Base-by-base conservation (phyloP, 2,888 invertebrate species). In the Liodrosophila aerea region DNA sequence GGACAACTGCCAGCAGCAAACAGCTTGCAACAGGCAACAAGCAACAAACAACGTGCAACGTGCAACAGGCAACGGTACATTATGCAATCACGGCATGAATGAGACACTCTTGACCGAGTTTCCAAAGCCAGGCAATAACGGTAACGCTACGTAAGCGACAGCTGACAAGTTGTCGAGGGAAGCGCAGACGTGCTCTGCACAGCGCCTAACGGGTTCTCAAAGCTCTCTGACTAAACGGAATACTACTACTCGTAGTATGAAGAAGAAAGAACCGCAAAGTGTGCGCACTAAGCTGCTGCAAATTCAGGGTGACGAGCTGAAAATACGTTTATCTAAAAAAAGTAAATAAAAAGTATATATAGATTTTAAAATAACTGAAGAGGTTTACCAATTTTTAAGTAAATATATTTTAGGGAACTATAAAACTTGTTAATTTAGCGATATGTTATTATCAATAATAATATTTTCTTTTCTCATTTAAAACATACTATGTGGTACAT, bases 61-160 rank as follows among this genome's bases (percentile, higher is more conserved):
- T 3, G 45, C 11, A 39, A 45, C 46, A 44, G 41, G 58, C 64
- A 87, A 87, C 87, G 87, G 88, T 78, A 86, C 75, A 85, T 88
- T 86, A 87, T 88, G 86, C 81, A 87, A 87, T 86, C 86, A 78
- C 85, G 84, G 84, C 87, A 87, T 87, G 86, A 86, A 83, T 87
- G 85, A 87, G 88, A 86, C 87, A 87, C 87, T 87, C 87, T 87
- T 87, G 87, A 87, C 87, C 87, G 88, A 87, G 86, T 87, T 87
- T 88, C 85, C 83, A 78, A 74, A 83, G 76, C 68, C 81, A 85
- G 72, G 82, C 84, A 75, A 66, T 72, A 87, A 87, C 87, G 86
- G 86, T 87, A 83, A 63, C 66, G 65, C 81, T 52, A 83, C 73
- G 73, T 76, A 78, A 73, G 84, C 84, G 78, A 81, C 85, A 85